These are phyloP conservation scores for Loriculus beryllinus DNA, from an alignment of 2,797 vertebrate genomes.

Conservation along the genomic window DNA sequence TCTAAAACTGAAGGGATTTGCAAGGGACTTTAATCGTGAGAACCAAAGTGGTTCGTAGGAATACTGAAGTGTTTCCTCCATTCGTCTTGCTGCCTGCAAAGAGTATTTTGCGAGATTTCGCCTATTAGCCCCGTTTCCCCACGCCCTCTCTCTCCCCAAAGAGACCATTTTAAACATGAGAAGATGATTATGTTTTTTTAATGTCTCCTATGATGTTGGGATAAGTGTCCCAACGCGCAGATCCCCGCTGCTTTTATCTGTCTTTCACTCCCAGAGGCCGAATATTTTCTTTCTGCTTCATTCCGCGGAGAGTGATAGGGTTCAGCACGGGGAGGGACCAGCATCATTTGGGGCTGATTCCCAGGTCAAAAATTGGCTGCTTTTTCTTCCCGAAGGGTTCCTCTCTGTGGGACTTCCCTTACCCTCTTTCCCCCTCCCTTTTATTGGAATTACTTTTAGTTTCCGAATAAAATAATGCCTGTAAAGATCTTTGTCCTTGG, in stretches of 20 bases:
- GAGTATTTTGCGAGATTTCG: neutral
- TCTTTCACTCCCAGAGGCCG: slow-evolving; percentile 32
- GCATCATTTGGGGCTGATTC: neutral
- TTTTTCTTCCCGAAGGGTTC: neutral
- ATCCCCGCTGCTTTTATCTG: slow-evolving; percentile 52
- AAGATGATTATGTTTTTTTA: slow-evolving; percentile 32
- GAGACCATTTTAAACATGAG: slow-evolving; percentile 51
- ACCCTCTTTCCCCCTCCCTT: neutral
- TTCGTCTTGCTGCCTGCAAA: neutral
- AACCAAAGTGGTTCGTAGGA: neutral
- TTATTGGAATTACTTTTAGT: neutral
- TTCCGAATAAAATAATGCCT: slow-evolving; percentile 25
- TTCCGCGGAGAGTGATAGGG: neutral
- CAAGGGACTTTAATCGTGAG: neutral
- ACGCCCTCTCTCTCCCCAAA: slow-evolving; percentile 26
- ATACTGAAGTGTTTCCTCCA: slow-evolving; percentile 16
- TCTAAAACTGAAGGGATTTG: neutral
- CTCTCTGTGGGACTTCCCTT: neutral
- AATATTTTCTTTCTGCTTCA: slow-evolving; percentile 44
- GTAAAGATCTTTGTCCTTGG: neutral
- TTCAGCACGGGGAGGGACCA: neutral
- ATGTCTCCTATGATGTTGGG: neutral
- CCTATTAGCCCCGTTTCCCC: neutral
- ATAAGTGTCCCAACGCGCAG: slow-evolving; percentile 29
- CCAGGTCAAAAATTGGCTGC: neutral